phyloP scores from a whole-genome alignment of 2,113 vertebrate genomes.

The human (Homo sapiens) region DNA sequence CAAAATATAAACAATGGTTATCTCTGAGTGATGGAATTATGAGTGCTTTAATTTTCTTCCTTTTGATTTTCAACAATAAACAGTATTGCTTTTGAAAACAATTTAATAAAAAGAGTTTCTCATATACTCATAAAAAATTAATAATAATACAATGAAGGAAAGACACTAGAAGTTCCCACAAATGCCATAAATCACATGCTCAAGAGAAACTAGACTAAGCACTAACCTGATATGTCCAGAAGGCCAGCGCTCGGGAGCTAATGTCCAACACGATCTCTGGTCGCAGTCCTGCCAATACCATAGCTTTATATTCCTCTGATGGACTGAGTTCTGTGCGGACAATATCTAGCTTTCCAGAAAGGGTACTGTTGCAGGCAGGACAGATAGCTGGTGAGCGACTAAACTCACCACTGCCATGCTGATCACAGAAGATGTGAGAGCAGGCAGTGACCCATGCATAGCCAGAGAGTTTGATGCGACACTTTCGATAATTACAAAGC shows the following conservation, averaged over 20 bases:
- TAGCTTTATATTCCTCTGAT: conserved; percentile 92
- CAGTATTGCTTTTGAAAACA: not conserved
- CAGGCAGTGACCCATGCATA: conserved; percentile 94
- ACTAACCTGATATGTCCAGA: conserved; percentile 94
- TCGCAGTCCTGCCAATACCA: conserved; percentile 90
- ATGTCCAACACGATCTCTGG: conserved; percentile 92
- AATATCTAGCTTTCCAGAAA: conserved; percentile 92
- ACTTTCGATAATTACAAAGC: conserved; percentile 92
- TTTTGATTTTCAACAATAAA: conserved; percentile 53
- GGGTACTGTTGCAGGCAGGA: conserved; percentile 90
- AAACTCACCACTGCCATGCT: conserved; percentile 92
- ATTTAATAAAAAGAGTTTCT: not conserved
- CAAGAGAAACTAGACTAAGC: not conserved
- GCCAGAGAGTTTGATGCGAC: conserved; percentile 87
- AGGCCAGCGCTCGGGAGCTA: conserved; percentile 88
- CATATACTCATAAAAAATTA: conserved; percentile 42
- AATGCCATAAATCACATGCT: not conserved
- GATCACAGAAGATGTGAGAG: conserved; percentile 93
- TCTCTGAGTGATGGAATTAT: not conserved
- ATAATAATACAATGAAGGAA: conserved; percentile 21
- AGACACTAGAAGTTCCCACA: not conserved
- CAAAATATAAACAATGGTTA: conserved; percentile 34
- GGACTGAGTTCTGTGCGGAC: conserved; percentile 90
- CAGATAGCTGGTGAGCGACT: conserved; percentile 90
- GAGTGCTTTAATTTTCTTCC: not conserved